Base-by-base conservation (phyloP, 2,797 vertebrate genomes). In the Aulostomus chinensis region DNA sequence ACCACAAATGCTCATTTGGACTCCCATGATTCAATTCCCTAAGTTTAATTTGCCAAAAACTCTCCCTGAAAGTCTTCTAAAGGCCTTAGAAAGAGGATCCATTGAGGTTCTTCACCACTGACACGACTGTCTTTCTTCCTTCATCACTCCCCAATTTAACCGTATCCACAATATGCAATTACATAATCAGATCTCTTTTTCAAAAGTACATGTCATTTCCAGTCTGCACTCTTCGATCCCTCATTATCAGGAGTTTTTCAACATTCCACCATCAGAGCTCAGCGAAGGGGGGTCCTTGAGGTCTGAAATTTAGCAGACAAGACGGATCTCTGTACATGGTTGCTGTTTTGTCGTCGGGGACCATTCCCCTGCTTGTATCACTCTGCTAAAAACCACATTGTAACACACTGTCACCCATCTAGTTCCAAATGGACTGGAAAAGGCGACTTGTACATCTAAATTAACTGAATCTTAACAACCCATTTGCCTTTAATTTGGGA, bases 121-220 rank as follows among this genome's bases (percentile, higher is more conserved):
- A 7, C 24, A 43, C 46, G 35, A 52, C 33, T 41, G 45, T 38
- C 25, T 63, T 67, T 58, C 24, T 43, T 13, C 31, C 25, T 4
- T 39, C 5, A 53, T 28, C 30, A 55, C 58, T n/a, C 28, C 24
- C 16, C 33, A 25, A 43, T 43, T 29, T 49, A 7, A 18, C 45
- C 52, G 20, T 35, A 34, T 66, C 43, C 59, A n/a, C n/a, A 60
- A 76, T 86, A 87, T 86, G 82, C 84, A 87, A 87, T 74, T 57
- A 69, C 63, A 79, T 50, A 24, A 71, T 59, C 55, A 67, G 56
- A 38, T 60, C n/a, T n/a, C n/a, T n/a, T n/a, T n/a, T n/a, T n/a
- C n/a, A n/a, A n/a, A n/a, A n/a, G n/a, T n/a, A n/a, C n/a, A n/a
- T n/a, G n/a, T n/a, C n/a, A n/a, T n/a, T n/a, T n/a, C n/a, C n/a